Evolutionary conservation across 2,797 vertebrate genomes (phyloP), one percentile per base, ranked within the genome.

Genomic region (Darevskia mixta): DNA sequence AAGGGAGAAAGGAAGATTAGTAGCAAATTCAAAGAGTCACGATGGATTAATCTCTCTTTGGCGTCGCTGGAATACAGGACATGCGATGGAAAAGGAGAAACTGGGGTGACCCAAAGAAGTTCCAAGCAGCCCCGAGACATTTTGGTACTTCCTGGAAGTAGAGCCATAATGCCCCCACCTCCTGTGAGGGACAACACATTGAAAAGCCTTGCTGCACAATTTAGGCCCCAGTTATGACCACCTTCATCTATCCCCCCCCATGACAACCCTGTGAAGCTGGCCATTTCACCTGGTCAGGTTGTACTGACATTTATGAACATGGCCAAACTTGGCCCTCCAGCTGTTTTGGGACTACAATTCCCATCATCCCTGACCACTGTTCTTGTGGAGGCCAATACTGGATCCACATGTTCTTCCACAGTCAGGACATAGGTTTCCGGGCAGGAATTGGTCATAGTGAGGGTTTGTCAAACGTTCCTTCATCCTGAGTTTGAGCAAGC

Each of bases 1-100:
- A 87, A 90, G n/a, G 81, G 87, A 35, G 27, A 20, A 89, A 7
- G 9, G 8, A 88, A 90, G 90, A 87, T 81, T 8, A 91, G 80
- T 32, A 72, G 3, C 27, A 66, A 82, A 61, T 67, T 89, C 85
- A 81, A n/a, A 91, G 77, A 61, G 3, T 64, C 35, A 58, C 90
- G 91, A 91, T 91, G 91, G 64, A 89, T 10, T 72, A 38, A 49
- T 88, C 43, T 87, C 0, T 8, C 84, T 67, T 67, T 32, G 75
- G 32, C 49, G 29, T 25, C 90, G 38, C 23, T 81, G 49, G 10
- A 89, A 35, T 83, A 1, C 17, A 86, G 49, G 38, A 20, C 18
- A 82, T 41, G 38, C 29, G 84, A 81, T 93, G 71, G 76, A 38
- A 85, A 84, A 76, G 35, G 55, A 20, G 32, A 61, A 76, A n/a